Evolutionary conservation across 2,113 vertebrate genomes (phyloP).

Genomic region (Notechis scutatus): DNA sequence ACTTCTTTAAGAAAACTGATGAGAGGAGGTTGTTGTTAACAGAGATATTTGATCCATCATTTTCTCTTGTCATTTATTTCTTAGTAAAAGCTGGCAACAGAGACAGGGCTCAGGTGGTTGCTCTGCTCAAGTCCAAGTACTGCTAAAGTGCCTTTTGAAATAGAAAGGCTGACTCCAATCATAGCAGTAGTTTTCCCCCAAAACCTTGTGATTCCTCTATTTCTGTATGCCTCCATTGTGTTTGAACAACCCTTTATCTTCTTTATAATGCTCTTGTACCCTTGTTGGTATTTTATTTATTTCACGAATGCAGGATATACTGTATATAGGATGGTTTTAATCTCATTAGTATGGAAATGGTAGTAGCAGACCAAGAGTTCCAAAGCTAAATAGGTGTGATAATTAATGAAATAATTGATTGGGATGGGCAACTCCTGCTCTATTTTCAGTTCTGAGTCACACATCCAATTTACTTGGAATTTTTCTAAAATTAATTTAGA

Average conservation of each 20-base stretch:
- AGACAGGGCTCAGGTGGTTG: background rate
- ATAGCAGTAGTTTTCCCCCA: background rate
- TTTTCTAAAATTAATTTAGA: background rate
- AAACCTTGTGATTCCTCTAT: background rate
- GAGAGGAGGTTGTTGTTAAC: background rate
- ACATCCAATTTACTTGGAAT: background rate
- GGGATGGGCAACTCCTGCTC: background rate
- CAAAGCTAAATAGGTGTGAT: background rate
- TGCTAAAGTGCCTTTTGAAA: background rate
- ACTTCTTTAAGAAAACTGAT: background rate
- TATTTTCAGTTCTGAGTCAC: background rate
- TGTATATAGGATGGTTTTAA: background rate
- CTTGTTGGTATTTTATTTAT: background rate
- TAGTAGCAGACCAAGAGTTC: background rate
- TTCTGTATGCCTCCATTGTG: background rate
- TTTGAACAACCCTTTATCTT: background rate
- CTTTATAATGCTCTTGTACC: background rate
- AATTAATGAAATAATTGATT: background rate
- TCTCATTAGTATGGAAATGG: background rate
- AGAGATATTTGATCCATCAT: background rate
- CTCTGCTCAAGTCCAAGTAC: background rate
- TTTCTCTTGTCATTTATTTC: background rate
- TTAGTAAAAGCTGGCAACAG: background rate
- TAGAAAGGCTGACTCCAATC: background rate
- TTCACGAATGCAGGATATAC: background rate